Evolutionary conservation across 1,140 invertebrate species (phyloP).

Genomic region (Habropoda laboriosa): DNA sequence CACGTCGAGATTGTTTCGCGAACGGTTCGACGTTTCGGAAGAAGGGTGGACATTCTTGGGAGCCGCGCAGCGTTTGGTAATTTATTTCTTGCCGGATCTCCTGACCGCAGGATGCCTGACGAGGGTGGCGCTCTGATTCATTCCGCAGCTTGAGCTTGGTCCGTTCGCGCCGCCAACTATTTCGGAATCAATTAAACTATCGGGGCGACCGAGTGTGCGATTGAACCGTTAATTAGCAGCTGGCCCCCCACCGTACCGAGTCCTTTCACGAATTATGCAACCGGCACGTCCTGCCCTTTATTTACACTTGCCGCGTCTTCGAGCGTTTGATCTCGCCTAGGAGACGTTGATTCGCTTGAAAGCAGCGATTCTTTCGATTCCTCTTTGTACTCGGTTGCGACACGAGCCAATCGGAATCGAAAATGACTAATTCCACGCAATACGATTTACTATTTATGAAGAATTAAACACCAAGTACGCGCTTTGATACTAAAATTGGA

Average conservation of each 20-base stretch:
- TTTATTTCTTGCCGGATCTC: constrained; percentile 78
- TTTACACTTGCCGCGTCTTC: constrained; percentile 18
- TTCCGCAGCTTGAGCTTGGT: constrained; percentile 55
- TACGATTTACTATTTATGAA: too few species aligned
- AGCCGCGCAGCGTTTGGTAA: constrained; percentile 62
- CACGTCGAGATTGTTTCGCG: constrained; percentile 54
- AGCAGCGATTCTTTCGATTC: too few species aligned
- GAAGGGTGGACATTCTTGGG: constrained; percentile 72
- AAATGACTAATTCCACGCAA: too few species aligned
- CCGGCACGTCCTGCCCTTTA: constrained; percentile 22
- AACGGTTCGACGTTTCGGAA: constrained; percentile 54
- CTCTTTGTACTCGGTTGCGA: too few species aligned
- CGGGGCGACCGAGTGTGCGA: constrained; percentile 57
- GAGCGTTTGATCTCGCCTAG: too few species aligned
- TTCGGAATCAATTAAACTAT: constrained; percentile 81
- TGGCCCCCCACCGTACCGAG: constrained; percentile 27
- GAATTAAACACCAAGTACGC: too few species aligned
- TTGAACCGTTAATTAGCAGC: constrained; percentile 72
- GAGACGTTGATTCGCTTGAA: neutral
- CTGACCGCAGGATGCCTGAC: constrained; percentile 71
- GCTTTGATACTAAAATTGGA: too few species aligned
- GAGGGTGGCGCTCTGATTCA: constrained; percentile 63
- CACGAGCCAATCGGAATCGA: too few species aligned
- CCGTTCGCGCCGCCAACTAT: constrained; percentile 72
- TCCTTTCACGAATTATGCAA: constrained; percentile 17